Percentiles rank a stretch among this genome's conserved stretches.
phyloP scores from a whole-genome alignment of 2,888 invertebrate genomes.

The Drepanosiphum platanoidis region DNA sequence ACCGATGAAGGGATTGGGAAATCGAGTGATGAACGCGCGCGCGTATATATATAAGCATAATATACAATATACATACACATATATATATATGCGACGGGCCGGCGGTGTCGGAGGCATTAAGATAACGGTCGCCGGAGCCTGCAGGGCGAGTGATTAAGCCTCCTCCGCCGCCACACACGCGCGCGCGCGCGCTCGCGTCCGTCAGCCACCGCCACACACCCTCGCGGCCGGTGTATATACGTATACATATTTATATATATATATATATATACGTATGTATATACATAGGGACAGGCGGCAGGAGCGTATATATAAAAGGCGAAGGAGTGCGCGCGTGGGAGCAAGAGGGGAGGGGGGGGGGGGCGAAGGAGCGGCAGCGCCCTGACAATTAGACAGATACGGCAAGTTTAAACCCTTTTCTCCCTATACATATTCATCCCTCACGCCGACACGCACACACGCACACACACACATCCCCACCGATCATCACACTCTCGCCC shows the following conservation, averaged over 20 bases:
- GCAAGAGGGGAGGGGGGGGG: not conserved
- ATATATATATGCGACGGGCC: not conserved
- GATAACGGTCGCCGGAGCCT: constrained; percentile 60
- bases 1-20: constrained; percentile 63
- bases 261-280: no score
- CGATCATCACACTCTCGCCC: constrained; percentile 47
- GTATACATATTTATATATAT: no score
- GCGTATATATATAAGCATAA: not conserved
- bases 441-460: constrained; percentile 32
- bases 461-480: not conserved
- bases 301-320: constrained; percentile 57
- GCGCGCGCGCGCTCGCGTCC: not conserved
- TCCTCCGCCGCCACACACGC: not conserved
- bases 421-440: constrained; percentile 33
- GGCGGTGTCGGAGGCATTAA: constrained; percentile 50
- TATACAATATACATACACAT: not conserved
- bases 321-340: not conserved
- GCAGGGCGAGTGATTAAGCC: constrained; percentile 62
- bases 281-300: constrained; percentile 38
- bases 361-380: constrained; percentile 46
- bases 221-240: no score
- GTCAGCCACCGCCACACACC: not conserved
- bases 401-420: constrained; percentile 64
- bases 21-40: constrained; percentile 59
- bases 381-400: constrained; percentile 64